Conservation (phyloP, 2,113 vertebrate genomes). For the Lonchura striata region DNA sequence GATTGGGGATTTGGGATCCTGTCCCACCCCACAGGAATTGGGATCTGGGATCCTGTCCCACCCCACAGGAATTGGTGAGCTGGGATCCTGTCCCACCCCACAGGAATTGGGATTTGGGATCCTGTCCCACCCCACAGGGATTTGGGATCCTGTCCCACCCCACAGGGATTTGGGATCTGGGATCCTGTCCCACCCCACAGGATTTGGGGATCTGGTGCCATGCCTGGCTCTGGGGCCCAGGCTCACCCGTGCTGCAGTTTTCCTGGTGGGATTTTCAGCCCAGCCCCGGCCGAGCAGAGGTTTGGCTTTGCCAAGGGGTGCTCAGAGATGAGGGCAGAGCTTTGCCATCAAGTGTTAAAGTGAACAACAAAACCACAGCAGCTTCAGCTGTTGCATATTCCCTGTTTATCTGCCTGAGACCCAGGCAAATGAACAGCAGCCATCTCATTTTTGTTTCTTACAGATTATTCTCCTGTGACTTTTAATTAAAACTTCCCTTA, state of each 20-base stretch:
- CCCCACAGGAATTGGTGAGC: neutral
- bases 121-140: neutral
- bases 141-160: neutral
- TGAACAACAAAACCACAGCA: neutral
- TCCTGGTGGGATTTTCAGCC: neutral
- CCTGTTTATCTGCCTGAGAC: conserved; percentile 13
- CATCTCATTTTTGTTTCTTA: conserved; percentile 30
- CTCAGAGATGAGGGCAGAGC: neutral
- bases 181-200: neutral
- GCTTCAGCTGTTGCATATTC: neutral
- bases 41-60: neutral
- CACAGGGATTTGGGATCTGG: neutral
- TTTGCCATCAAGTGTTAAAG: neutral
- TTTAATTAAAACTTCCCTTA: conserved; percentile 59
- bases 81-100: neutral
- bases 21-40: neutral
- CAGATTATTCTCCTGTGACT: conserved; percentile 42
- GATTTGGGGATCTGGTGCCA: neutral
- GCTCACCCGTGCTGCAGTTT: neutral
- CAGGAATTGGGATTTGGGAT: neutral
- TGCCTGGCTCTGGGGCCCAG: rapidly evolving
- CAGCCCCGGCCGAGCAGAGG: rapidly evolving
- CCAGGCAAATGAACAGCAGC: conserved; percentile 23
- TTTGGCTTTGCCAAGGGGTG: neutral
- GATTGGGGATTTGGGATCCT: no score